Percentiles rank a stretch among this genome's conserved stretches.
Evolutionary conservation across 2,888 invertebrate genomes (phyloP).

Genomic region (Drosophila niveifrons): DNA sequence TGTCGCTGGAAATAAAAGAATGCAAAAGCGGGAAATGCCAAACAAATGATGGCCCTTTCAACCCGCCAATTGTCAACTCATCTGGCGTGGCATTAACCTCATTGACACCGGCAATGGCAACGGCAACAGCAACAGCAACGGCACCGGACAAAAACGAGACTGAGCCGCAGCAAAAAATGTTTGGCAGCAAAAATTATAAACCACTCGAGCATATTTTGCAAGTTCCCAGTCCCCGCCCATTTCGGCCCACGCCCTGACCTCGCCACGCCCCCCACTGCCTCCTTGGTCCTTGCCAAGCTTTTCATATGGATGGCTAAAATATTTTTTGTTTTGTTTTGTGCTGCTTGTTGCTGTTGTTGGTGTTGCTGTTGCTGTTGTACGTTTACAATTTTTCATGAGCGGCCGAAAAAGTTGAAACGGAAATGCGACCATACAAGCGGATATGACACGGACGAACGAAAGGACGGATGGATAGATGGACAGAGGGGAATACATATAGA

Average conservation of each 20-base stretch:
- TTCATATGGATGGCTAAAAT: slow-evolving; percentile 44
- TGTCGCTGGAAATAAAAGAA: slow-evolving; percentile 41
- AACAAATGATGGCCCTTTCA: slow-evolving; percentile 69
- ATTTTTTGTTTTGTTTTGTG: slow-evolving; percentile 12
- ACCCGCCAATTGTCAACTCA: slow-evolving; percentile 70
- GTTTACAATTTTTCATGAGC: slow-evolving; percentile 59
- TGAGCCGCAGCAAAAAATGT: slow-evolving; percentile 53
- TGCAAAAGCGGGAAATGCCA: slow-evolving; percentile 47
- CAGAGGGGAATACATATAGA: slow-evolving; percentile 47
- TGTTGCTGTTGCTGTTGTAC: slow-evolving; percentile 21
- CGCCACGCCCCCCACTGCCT: background rate
- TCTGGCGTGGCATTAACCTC: slow-evolving; percentile 70
- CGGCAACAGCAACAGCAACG: too few species aligned
- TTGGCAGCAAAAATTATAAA: slow-evolving; percentile 73
- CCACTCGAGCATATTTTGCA: slow-evolving; percentile 76
- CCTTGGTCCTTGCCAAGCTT: slow-evolving; percentile 2
- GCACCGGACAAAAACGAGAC: slow-evolving; percentile 29
- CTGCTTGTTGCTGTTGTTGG: background rate
- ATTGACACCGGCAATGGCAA: slow-evolving; percentile 37
- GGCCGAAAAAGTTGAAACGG: slow-evolving; percentile 74
- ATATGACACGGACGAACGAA: slow-evolving; percentile 60
- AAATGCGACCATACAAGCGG: slow-evolving; percentile 82
- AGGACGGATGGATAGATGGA: background rate
- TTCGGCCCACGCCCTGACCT: background rate
- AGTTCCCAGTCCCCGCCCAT: slow-evolving; percentile 40